Percentiles rank a stretch among this genome's conserved stretches.
These are phyloP conservation scores for Melangyna quadrimaculata DNA, from an alignment of 2,888 invertebrate species.

Conservation along the genomic window DNA sequence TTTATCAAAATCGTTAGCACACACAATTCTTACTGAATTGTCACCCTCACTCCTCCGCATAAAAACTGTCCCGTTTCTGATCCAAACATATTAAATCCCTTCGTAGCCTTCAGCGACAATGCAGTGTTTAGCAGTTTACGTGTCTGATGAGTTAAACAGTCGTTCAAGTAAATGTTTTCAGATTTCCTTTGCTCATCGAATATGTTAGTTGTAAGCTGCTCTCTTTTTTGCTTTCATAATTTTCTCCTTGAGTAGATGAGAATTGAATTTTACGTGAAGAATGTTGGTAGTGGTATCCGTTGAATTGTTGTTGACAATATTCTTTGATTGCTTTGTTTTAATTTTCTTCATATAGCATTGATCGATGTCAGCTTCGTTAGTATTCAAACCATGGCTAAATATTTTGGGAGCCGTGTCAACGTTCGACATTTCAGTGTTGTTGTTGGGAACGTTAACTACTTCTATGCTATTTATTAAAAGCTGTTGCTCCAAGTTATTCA, in stretches of 20 bases:
- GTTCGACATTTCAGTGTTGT: not conserved
- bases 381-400: no score
- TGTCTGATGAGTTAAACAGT: not conserved
- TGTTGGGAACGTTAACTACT: not conserved
- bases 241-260: not conserved
- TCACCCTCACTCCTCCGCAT: conserved; percentile 3
- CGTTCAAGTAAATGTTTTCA: not conserved
- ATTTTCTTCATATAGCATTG: no score
- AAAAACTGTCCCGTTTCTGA: not conserved
- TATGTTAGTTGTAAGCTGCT: not conserved
- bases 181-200: not conserved
- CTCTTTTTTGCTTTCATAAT: conserved; percentile 7
- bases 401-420: no score
- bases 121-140: not conserved
- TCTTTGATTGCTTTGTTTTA: no score
- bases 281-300: not conserved
- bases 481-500: not conserved
- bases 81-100: conserved; percentile 13
- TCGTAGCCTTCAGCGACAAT: not conserved
- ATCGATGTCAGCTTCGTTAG: no score
- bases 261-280: conserved; percentile 1
- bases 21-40: no score
- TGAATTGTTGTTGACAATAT: no score
- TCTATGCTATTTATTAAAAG: not conserved
- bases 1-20: not conserved